phyloP scores from a whole-genome alignment of 2,113 vertebrate species.

The Peromyscus maniculatus region DNA sequence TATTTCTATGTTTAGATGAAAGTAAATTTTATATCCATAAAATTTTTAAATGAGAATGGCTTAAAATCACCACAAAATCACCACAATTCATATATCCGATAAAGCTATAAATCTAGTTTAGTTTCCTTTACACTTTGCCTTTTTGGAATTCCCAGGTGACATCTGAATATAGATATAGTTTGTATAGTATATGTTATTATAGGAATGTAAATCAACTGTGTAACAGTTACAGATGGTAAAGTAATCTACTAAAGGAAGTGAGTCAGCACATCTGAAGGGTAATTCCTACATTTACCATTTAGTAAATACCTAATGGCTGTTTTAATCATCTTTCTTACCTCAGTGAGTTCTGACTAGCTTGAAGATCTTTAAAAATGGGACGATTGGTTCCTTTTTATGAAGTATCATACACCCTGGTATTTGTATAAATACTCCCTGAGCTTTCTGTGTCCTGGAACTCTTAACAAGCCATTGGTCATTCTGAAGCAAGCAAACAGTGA shows the following conservation, averaged over 20 bases:
- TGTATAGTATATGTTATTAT: conserved; percentile 23
- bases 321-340: conserved; percentile 28
- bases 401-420: neutral
- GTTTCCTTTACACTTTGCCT: conserved; percentile 57
- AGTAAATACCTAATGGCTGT: conserved; percentile 12
- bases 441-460: conserved; percentile 37
- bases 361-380: conserved; percentile 26
- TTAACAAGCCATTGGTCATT: conserved; percentile 31
- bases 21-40: conserved; percentile 48
- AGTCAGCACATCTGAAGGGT: conserved; percentile 38
- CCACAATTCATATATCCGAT: conserved; percentile 43
- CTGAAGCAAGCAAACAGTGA: neutral
- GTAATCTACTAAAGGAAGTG: conserved; percentile 42
- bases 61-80: conserved; percentile 59
- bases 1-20: conserved; percentile 55
- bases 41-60: conserved; percentile 35
- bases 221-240: conserved; percentile 64
- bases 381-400: conserved; percentile 35
- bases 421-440: conserved; percentile 67
- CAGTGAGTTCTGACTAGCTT: conserved; percentile 32
- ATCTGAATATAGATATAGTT: neutral
- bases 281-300: conserved; percentile 48
- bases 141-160: conserved; percentile 66
- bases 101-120: conserved; percentile 48
- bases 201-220: conserved; percentile 60